These are phyloP conservation scores for Sipha flava DNA, from an alignment of 1,140 invertebrate genomes.

Conservation along the genomic window DNA sequence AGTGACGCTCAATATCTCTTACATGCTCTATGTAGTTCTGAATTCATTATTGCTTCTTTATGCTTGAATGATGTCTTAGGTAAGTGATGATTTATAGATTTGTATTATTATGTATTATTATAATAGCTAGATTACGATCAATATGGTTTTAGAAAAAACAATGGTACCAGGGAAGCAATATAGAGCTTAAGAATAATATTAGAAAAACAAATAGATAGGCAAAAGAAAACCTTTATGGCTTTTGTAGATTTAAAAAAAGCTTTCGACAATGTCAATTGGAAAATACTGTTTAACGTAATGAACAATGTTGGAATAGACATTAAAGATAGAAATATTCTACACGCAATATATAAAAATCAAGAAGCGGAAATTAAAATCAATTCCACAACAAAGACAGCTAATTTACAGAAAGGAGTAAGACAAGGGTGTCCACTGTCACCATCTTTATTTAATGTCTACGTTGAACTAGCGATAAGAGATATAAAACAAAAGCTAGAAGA, in stretches of 20 bases:
- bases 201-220: slow-evolving; percentile 1
- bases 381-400: no score
- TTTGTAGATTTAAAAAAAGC: background rate
- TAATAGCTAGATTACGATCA: no score
- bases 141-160: no score
- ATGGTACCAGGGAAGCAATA: background rate
- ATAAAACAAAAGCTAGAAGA: background rate
- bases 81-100: no score
- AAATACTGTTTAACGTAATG: slow-evolving; percentile 20
- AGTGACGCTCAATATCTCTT: no score
- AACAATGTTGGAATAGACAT: background rate
- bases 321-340: background rate
- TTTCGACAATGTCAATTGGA: background rate
- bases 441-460: background rate
- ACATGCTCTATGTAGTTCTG: no score
- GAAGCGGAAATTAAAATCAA: background rate
- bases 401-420: no score
- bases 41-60: no score
- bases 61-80: no score
- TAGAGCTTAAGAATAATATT: slow-evolving; percentile 8
- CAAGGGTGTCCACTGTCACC: no score
- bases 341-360: background rate
- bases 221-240: background rate
- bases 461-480: background rate
- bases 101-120: no score